phyloP scores from a whole-genome alignment of 2,888 invertebrate species.

The Cynaeus angustus region DNA sequence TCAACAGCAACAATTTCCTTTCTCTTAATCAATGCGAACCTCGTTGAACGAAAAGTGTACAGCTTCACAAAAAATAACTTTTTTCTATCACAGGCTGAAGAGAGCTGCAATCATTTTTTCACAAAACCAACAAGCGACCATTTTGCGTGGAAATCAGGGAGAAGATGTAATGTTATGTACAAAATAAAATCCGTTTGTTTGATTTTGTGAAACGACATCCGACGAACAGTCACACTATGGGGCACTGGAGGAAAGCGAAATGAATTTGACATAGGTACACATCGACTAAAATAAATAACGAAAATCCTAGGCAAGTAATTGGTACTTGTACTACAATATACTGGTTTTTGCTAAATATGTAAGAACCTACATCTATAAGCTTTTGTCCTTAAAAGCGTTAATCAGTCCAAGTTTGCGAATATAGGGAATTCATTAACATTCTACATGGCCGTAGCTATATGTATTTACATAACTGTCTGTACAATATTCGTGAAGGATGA shows the following conservation, averaged over 20 bases:
- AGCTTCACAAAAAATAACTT: slow-evolving; percentile 53
- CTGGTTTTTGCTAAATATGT: slow-evolving; percentile 51
- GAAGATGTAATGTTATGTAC: slow-evolving; percentile 3
- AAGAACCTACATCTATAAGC: slow-evolving; percentile 58
- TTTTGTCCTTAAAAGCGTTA: slow-evolving; percentile 64
- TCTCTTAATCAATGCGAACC: slow-evolving; percentile 55
- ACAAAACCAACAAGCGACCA: slow-evolving; percentile 33
- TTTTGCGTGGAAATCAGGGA: not conserved
- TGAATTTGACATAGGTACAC: slow-evolving; percentile 51
- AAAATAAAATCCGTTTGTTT: slow-evolving; percentile 16
- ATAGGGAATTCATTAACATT: slow-evolving; percentile 60
- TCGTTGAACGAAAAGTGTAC: slow-evolving; percentile 53
- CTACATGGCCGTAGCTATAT: slow-evolving; percentile 58
- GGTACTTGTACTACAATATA: slow-evolving; percentile 66
- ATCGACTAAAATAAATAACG: slow-evolving; percentile 55
- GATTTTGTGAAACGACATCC: slow-evolving; percentile 51
- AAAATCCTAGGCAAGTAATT: slow-evolving; percentile 65
- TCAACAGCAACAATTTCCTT: slow-evolving; percentile 47
- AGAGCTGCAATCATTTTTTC: slow-evolving; percentile 62
- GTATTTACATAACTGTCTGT: slow-evolving; percentile 61
- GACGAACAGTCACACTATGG: slow-evolving; percentile 56
- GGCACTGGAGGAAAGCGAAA: slow-evolving; percentile 33
- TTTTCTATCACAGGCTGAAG: slow-evolving; percentile 70
- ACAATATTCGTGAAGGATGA: slow-evolving; percentile 55
- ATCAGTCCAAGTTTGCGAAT: slow-evolving; percentile 69